Percentiles rank a stretch among this genome's conserved stretches.
Evolutionary conservation across 1,140 invertebrate species (phyloP).

Genomic region (Ooceraea biroi): DNA sequence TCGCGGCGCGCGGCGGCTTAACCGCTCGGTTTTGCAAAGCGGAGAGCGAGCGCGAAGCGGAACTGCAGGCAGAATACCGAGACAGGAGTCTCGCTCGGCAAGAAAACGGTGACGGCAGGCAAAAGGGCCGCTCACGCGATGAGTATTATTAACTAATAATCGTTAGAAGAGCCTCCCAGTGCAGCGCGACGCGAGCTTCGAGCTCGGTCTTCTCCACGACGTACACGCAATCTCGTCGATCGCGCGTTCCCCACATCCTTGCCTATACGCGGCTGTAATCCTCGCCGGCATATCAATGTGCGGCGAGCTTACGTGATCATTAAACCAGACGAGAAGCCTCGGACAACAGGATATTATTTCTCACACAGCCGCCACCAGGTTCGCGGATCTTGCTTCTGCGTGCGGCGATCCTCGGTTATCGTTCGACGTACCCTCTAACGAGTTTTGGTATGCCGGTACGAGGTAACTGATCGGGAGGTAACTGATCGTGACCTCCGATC

Average conservation of each 20-base stretch:
- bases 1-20: not conserved
- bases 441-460: not conserved
- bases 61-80: constrained; percentile 3
- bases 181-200: constrained; percentile 1
- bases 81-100: not conserved
- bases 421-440: constrained; percentile 8
- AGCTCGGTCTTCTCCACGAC: constrained; percentile 15
- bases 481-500: constrained; percentile 7
- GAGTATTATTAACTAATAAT: constrained; percentile 18
- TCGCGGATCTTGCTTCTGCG: not conserved
- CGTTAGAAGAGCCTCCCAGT: not conserved
- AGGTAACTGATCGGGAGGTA: not conserved
- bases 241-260: constrained; percentile 1
- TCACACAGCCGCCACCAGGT: not conserved
- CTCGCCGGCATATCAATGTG: not conserved
- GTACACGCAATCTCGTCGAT: constrained; percentile 36
- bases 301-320: constrained; percentile 4
- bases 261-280: not conserved
- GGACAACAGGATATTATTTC: constrained; percentile 38
- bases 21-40: not conserved
- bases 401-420: not conserved
- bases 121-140: constrained; percentile 5
- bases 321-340: constrained; percentile 32
- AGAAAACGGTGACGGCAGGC: not conserved
- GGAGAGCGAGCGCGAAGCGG: not conserved